Evolutionary conservation across 2,113 vertebrate genomes (phyloP), one percentile per base, ranked within the genome.

Genomic region (Anhinga anhinga): DNA sequence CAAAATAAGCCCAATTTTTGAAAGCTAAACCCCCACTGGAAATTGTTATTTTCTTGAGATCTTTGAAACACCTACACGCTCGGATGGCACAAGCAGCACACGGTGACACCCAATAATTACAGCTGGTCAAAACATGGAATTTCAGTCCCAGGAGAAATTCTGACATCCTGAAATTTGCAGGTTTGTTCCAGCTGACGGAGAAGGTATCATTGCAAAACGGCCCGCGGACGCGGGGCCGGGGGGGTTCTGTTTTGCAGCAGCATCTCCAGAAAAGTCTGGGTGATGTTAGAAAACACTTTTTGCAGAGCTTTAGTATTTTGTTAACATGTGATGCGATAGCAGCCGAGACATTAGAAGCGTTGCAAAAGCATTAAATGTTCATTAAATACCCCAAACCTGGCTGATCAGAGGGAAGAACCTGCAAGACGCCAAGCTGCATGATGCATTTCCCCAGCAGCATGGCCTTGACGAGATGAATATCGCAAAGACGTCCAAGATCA

Each of bases 291-390:
- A 88, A 56, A 50, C 4, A 5, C 69, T 27, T 27, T 36, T 26
- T 30, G 44, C 6, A 13, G 40, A 38, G 55, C 30, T 74, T 38
- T 38, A 47, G 2, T 9, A 15, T 22, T 84, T 52, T 5, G 14
- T n/a, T 69, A 50, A 25, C 3, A 0, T 0, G 2, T 16, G 53
- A 42, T 12, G 63, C 1, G 9, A 20, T 7, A 53, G 38, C 0
- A 0, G 8, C 5, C 1, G 1, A 88, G 67, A 34, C 4, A 9
- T 13, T 15, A 36, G 9, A 56, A 72, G 15, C 6, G 29, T 36
- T 52, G 65, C 9, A 32, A 47, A 53, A 74, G 17, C 32, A 21
- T 15, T 5, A 47, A 74, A 74, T 9, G 9, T 15, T 30, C 27
- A 29, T 19, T 21, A 58, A 81, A 73, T 17, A 23, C 25, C 73